Evolutionary conservation across 2,113 vertebrate species (phyloP).

Genomic region (Rhinopomastus cyanomelas): DNA sequence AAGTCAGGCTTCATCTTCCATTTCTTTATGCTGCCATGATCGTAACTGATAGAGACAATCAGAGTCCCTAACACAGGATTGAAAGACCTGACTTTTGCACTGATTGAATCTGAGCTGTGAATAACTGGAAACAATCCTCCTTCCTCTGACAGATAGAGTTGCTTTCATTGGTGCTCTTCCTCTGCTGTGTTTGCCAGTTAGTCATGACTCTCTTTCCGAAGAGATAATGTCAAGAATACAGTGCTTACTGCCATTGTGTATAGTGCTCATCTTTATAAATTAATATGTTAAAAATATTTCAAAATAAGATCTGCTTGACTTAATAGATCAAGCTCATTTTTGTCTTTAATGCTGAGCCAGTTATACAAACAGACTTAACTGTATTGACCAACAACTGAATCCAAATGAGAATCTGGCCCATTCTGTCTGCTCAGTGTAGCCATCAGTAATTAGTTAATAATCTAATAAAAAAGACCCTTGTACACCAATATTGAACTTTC

Average conservation of each 20-base stretch:
- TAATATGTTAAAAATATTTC: background rate
- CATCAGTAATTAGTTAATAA: background rate
- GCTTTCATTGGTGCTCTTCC: slow-evolving; percentile 3
- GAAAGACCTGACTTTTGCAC: background rate
- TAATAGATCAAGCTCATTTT: background rate
- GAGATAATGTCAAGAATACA: background rate
- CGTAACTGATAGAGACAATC: background rate
- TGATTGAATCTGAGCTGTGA: slow-evolving; percentile 15
- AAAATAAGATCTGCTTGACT: background rate
- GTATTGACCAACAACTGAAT: background rate
- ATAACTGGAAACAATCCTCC: slow-evolving; percentile 18
- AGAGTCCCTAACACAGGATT: background rate
- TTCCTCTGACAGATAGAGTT: slow-evolving; percentile 27
- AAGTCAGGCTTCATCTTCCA: background rate
- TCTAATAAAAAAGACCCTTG: background rate
- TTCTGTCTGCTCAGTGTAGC: background rate
- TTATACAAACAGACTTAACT: background rate
- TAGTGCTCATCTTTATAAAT: background rate
- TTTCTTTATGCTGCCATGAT: slow-evolving; percentile 1
- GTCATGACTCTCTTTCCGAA: background rate
- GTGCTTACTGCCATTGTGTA: background rate
- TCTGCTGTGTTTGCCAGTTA: slow-evolving; percentile 4
- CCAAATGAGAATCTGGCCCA: background rate
- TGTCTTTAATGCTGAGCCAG: background rate
- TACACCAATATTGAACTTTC: background rate